Evolutionary conservation across 2,888 invertebrate genomes (phyloP), one percentile per base, ranked within the genome.

Genomic region (Ophioninae sp.): DNA sequence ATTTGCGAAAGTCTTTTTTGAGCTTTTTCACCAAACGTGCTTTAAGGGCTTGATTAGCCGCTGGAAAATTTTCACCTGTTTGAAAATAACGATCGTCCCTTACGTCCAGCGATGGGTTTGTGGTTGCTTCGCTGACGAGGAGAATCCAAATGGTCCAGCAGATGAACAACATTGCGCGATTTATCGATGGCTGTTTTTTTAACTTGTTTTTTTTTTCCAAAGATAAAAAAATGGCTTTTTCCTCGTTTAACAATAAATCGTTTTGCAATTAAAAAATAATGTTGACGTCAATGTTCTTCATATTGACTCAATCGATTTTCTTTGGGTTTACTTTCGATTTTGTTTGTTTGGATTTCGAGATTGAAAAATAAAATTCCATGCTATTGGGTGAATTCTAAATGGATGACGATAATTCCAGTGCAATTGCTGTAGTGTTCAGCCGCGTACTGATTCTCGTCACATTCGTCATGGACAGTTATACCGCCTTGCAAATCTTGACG

Each of bases 11-110:
- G 87, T 97, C 94, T 87, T 95, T 96, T 87, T 95, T 96, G 17
- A 97, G 94, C 86, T 96, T 95, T 89, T 95, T 96, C 20, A 96
- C 94, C 83, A 96, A 94, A 41, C 94, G 93, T 0, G 95, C 95
- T 86, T 93, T 94, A 86, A 92, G 93, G 41, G 79, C 86, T 20
- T 82, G 82, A 59, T 68, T 76, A n/a, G 51, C 72, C n/a, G 79
- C 71, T n/a, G 17, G 56, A 17, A 13, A 20, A 10, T 23, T 20
- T 10, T 9, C 56, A 22, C 39, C 30, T 22, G 17, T 22, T 10
- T 20, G 51, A 59, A 72, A 37, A 72, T 73, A 39, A 58, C 73
- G 63, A 10, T 58, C 20, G 64, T 64, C 58, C 8, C 17, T 56
- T 13, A 68, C 78, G 9, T 79, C 63, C 58, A 44, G 37, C 61